phyloP scores from a whole-genome alignment of 2,797 vertebrate genomes.

The Myotis vivesi region DNA sequence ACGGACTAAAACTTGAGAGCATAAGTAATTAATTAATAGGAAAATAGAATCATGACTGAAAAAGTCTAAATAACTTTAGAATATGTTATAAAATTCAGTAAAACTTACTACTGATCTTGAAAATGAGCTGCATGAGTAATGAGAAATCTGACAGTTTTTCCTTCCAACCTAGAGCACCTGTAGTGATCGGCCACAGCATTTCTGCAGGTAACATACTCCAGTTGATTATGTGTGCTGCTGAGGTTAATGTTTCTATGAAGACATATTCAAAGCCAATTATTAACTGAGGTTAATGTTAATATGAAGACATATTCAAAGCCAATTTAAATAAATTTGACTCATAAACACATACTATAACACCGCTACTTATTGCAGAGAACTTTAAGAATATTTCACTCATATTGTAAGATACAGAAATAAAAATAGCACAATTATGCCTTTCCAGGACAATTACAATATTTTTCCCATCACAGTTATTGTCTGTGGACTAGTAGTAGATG shows the following conservation, averaged over 20 bases:
- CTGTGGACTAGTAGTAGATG: not conserved
- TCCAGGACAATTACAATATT: not conserved
- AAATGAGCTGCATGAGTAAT: not conserved
- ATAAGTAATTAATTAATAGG: not conserved
- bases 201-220: not conserved
- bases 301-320: not conserved
- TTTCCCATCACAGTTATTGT: not conserved
- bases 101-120: not conserved
- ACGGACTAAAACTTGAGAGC: not conserved
- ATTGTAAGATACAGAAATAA: not conserved
- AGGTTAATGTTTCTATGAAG: slow-evolving; percentile 3
- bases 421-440: not conserved
- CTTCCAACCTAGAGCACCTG: not conserved
- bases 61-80: not conserved
- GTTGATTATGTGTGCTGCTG: not conserved
- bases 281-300: not conserved
- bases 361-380: not conserved
- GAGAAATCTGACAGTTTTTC: not conserved
- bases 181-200: not conserved
- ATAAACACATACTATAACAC: not conserved
- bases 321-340: slow-evolving; percentile 43
- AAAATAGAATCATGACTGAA: not conserved
- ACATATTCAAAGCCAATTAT: not conserved
- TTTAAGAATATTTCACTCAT: not conserved
- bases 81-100: not conserved